Base-by-base conservation (phyloP, 1,140 invertebrate species). In the Agrilus planipennis region DNA sequence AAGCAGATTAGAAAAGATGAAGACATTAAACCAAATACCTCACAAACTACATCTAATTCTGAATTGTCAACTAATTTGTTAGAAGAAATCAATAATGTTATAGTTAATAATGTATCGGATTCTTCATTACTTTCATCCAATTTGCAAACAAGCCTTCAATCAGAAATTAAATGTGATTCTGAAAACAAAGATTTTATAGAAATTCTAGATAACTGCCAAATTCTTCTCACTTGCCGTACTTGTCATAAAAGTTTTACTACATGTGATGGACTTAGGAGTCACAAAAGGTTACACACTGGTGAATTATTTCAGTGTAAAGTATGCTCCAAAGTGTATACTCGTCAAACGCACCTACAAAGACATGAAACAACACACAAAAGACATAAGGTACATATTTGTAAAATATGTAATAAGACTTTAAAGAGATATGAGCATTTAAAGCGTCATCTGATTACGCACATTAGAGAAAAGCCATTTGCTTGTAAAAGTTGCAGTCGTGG, bases 401-500 rank as follows among this genome's bases (percentile, higher is more conserved):
- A 53, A 39, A 54, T 61, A 17, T 61, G 59, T 44, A 61, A 53
- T 45, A 61, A 57, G 44, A 61, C 59, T 4, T 22, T 61, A 19
- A 57, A 55, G 11, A 43, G 55, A 42, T 46, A 55, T 35, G 57
- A 59, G 44, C 58, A 62, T 47, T 43, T 62, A 18, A 62, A 62
- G 30, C 38, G 55, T 19, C 60, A 62, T 47, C 44, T 61, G 18
- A 46, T 52, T 3, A 58, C 50, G 12, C 60, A 62, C 42, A 47
- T 61, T 17, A 53, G 58, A 45, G 57, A 60, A 21, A 62, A 60
- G 45, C 60, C 60, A 47, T 76, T 57, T 57, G 70, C 60, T 46
- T 76, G 73, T 49, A 60, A 64, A 21, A 58, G 62, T 0, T 77
- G 75, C 45, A 62, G 65, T 22, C 60, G 63, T 12, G 64, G 66